Evolutionary conservation across 2,113 vertebrate species (phyloP), one percentile per base, ranked within the genome.

Genomic region (Apaloderma vittatum): DNA sequence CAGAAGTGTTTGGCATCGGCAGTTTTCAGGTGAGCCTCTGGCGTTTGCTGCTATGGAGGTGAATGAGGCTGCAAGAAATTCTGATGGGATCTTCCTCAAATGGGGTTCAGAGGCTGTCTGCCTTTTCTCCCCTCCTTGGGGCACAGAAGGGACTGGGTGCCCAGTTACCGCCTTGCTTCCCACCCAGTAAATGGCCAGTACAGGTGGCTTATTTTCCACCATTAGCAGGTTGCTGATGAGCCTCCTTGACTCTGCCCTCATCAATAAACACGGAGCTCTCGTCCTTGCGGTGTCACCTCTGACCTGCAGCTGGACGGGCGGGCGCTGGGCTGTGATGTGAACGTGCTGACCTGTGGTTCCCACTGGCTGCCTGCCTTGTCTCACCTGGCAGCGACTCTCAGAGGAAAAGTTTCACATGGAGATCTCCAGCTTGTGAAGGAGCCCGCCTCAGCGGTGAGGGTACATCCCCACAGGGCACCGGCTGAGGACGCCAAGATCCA

Each of bases 271-370:
- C 6, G 0, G 16, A 36, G 83, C 45, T 73, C 62, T 34, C 0
- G 0, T 48, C 63, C 67, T 80, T 0, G 0, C 29, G 49, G 72
- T 32, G 63, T 57, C 34, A 29, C 22, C 67, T 70, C 49, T 2
- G 1, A 22, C 49, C 40, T 5, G 26, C 43, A 23, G 57, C 30
- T 17, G 34, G 67, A 21, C 2, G 6, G 54, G 19, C 2, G 27
- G 63, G 24, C 5, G 0, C 11, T 15, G 58, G 57, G 74, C 68
- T 58, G 61, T 19, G 84, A 7, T 29, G 26, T 30, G 68, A 52
- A 22, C 0, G 1, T 3, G 8, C 43, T 4, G 2, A 30, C 14
- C 29, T 8, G 0, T 1, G 5, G 15, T n/a, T 70, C 55, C 55
- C 2, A 0, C 21, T 2, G 4, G 37, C 45, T 51, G 45, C 79